Percentiles rank a stretch among this genome's conserved stretches.
Conservation (phyloP, 2,797 vertebrate genomes). For the Trichosurus vulpecula region DNA sequence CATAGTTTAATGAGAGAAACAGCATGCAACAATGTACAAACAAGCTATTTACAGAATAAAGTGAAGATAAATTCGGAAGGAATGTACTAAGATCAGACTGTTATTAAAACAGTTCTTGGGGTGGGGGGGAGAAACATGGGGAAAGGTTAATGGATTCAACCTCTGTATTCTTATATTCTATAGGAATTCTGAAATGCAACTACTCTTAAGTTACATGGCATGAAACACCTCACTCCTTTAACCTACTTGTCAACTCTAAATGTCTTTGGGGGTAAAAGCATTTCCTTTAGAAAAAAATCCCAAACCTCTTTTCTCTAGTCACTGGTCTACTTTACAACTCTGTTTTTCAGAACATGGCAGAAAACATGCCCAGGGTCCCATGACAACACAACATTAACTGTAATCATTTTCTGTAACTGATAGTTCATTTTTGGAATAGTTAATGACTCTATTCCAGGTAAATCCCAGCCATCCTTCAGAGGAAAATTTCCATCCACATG, state of each 20-base stretch:
- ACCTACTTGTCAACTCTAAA: neutral
- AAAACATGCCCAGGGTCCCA: neutral
- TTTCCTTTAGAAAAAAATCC: neutral
- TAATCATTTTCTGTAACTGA: neutral
- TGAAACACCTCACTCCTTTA: neutral
- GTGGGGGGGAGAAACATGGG: no score
- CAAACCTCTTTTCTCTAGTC: constrained; percentile 15
- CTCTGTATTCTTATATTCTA: neutral
- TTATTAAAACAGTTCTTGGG: neutral
- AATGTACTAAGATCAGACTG: neutral
- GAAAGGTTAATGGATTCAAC: neutral
- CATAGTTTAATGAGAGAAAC: neutral
- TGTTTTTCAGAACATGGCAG: neutral
- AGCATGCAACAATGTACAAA: neutral
- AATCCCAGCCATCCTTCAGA: neutral
- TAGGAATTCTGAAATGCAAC: neutral
- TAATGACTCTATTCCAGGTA: constrained; percentile 6
- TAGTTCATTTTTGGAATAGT: constrained; percentile 14
- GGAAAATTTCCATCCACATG: neutral
- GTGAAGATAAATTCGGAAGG: neutral
- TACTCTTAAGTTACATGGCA: constrained; percentile 3
- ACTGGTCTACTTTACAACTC: neutral
- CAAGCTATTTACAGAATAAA: neutral
- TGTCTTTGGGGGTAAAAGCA: neutral
- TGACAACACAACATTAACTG: neutral